Percentiles rank a stretch among this genome's conserved stretches.
Evolutionary conservation across 2,797 vertebrate species (phyloP).

Genomic region (Heliangelus exortis): DNA sequence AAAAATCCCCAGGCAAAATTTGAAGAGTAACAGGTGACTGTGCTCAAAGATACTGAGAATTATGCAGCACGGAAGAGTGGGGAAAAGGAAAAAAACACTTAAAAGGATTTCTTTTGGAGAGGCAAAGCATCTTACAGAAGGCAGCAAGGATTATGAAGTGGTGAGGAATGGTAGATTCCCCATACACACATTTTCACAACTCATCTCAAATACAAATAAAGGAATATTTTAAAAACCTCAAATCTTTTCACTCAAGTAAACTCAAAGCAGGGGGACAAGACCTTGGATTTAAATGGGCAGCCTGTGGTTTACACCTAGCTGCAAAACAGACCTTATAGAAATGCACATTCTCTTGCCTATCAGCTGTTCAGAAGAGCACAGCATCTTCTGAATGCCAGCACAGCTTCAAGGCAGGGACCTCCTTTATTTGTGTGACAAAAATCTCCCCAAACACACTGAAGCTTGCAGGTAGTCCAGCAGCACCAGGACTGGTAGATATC

Average conservation of each 20-base stretch:
- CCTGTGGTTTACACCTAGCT: not conserved
- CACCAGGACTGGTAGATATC: not conserved
- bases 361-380: not conserved
- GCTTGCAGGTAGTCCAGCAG: not conserved
- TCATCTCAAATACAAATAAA: not conserved
- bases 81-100: not conserved
- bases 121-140: not conserved
- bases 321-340: not conserved
- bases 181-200: not conserved
- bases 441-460: not conserved
- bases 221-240: not conserved
- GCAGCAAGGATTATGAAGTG: accelerated
- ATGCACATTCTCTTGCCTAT: accelerated
- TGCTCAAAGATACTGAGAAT: not conserved
- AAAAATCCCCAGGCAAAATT: not conserved
- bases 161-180: not conserved
- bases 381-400: not conserved
- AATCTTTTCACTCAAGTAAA: not conserved
- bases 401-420: not conserved
- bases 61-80: not conserved
- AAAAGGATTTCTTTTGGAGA: not conserved
- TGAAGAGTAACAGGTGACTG: not conserved
- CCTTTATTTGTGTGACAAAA: accelerated
- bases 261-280: not conserved
- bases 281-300: not conserved